A percentile compares a stretch with the other conserved stretches of the same genome.
Evolutionary conservation across 2,888 invertebrate genomes (phyloP).

Genomic region (Tipula unca): DNA sequence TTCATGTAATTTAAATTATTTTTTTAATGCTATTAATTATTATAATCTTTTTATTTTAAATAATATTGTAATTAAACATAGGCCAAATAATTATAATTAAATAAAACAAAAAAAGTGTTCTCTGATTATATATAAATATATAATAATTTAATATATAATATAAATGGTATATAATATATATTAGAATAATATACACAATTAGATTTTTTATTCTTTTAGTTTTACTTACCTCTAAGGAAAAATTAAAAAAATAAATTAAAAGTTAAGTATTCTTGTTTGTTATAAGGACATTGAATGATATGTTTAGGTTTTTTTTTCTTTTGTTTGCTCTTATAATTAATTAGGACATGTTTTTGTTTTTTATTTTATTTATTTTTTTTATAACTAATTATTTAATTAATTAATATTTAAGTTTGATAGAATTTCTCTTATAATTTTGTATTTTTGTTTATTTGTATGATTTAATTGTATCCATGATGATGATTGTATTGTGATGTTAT

Average conservation of each 20-base stretch:
- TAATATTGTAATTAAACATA: not conserved
- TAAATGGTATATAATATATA: not conserved
- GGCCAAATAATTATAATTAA: not conserved
- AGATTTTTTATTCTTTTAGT: constrained; percentile 16
- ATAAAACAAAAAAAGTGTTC: not conserved
- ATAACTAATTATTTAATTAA: constrained; percentile 17
- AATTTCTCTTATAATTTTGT: constrained; percentile 21
- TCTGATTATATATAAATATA: constrained; percentile 20
- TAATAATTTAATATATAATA: too few relatives aligned
- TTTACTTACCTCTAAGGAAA: constrained; percentile 17
- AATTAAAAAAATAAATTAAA: not conserved
- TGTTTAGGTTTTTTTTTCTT: constrained; percentile 25
- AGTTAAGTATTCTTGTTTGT: constrained; percentile 21
- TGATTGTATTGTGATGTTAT: constrained; percentile 54
- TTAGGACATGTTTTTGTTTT: constrained; percentile 14
- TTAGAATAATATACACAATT: constrained; percentile 15
- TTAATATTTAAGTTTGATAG: constrained; percentile 21
- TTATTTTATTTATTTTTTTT: constrained; percentile 15
- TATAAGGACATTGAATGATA: constrained; percentile 27
- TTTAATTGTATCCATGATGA: not conserved
- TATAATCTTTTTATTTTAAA: not conserved
- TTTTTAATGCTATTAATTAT: not conserved
- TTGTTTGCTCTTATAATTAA: constrained; percentile 19
- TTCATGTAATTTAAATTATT: not conserved
- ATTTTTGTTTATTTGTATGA: constrained; percentile 19